Evolutionary conservation across 2,888 invertebrate species (phyloP), one percentile per base, ranked within the genome.

Genomic region (Drosophila anomelani): DNA sequence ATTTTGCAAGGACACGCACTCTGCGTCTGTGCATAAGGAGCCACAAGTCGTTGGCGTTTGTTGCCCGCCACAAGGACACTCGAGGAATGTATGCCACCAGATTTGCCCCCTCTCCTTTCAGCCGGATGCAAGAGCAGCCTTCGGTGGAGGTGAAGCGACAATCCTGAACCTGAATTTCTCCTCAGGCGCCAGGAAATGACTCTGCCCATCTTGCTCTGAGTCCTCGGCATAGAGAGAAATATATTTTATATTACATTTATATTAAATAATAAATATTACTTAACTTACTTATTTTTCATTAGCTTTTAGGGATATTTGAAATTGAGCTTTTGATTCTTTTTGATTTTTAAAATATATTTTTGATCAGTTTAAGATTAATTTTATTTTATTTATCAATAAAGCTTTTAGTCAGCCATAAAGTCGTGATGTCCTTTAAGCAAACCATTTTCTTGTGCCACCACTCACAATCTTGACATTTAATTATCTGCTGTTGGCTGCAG

Each of bases 401-500:
- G 3, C 23, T 23, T 23, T 23, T 23, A 4, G 23, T 23, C 23
- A 23, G 47, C 47, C 47, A 29, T 60, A 34, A 73, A 67, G 54
- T 61, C 57, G 70, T 70, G 44, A 67, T 39, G 9, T 26, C 41
- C 46, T 20, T 58, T 53, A 47, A 41, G 55, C 29, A 10, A 32
- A 12, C 51, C 46, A 32, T 32, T 55, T 46, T 38, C 56, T 26
- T 53, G 53, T 55, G 49, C 63, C 46, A 62, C 63, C 46, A 62
- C 62, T 78, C 43, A 66, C 62, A 78, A 66, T 83, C 80, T 80
- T 83, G 80, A 80, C 78, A 79, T 80, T 83, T 81, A 81, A 79
- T 81, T 81, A 79, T 81, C 79, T 75, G 60, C 67, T 29, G 71
- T 49, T 61, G 66, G 67, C 63, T 76, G 77, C 60, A 64, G 77